A percentile compares a stretch with the other conserved stretches of the same genome.
Evolutionary conservation across 2,113 vertebrate genomes (phyloP).

Genomic region (Cynocephalus volans): DNA sequence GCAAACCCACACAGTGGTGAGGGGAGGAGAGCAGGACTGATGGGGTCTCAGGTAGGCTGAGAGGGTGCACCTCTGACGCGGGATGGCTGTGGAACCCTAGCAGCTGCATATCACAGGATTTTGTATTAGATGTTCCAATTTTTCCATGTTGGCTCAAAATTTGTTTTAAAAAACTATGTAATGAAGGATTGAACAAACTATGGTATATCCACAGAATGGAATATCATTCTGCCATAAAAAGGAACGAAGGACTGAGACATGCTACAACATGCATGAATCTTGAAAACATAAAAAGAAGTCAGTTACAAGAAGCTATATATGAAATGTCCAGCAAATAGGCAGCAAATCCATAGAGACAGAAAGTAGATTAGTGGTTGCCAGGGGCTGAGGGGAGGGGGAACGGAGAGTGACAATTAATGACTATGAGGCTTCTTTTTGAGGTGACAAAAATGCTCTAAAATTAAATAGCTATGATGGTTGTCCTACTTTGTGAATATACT

Average conservation of each 20-base stretch:
- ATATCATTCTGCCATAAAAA: background rate
- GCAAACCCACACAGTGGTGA: accelerated
- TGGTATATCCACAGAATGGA: background rate
- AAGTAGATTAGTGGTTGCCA: background rate
- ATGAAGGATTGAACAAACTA: background rate
- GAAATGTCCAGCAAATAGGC: background rate
- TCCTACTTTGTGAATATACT: background rate
- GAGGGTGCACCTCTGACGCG: accelerated
- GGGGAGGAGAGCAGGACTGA: accelerated
- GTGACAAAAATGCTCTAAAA: slow-evolving; percentile 44
- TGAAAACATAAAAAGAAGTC: background rate
- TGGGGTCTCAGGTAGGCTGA: accelerated
- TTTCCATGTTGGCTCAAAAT: background rate
- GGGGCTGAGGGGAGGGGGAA: background rate
- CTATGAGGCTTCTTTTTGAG: background rate
- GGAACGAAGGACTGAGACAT: background rate
- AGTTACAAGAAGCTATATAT: accelerated
- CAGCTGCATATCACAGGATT: accelerated
- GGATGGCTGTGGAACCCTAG: background rate
- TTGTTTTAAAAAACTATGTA: background rate
- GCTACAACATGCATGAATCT: no score
- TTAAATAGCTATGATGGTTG: background rate
- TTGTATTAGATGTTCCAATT: background rate
- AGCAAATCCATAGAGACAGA: background rate
- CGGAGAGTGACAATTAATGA: background rate